Base-by-base conservation (phyloP, 1,140 invertebrate genomes). In the Battus philenor region DNA sequence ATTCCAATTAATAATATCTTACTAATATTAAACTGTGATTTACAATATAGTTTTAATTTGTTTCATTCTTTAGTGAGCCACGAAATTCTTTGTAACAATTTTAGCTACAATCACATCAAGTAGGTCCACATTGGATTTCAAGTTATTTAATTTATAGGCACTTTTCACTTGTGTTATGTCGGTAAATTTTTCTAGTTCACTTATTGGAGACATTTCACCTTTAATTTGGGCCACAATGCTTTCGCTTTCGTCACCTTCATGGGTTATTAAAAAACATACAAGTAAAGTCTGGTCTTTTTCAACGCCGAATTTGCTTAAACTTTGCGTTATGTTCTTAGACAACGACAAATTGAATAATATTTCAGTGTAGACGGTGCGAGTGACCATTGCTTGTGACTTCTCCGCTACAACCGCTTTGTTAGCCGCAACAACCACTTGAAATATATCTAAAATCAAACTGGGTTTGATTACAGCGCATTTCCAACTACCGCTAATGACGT, bases 301-400 rank as follows among this genome's bases (percentile, higher is more conserved):
- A 32, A 91, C 86, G 7, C 91, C 90, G 82, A 93, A 93, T 45
- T 86, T 90, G 11, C 68, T 76, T 27, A 94, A 73, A 39, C 91
- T 91, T 54, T 89, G 87, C 1, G 88, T 86, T 47, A 93, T 92
- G 59, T 92, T 93, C 64, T 90, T 92, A 0, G 90, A 89, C 7
- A 89, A 65, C 0, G 91, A 93, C 31, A 94, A 78, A 65, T 89
- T 91, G 58, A 89, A 93, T 17, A 94, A 59, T 18, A 93, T 88
- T 83, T 94, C 92, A 0, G 90, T 90, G 57, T 86, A 90, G 1
- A 93, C 59, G 18, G 79, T 89, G 59, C 87, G 89, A 1, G 92
- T 93, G 0, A 87, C 88, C 63, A 92, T 75, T 41, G 62, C 79
- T 5, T 64, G 63, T 6, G 71, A 68, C 45, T 87, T 88, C 38